Evolutionary conservation across 2,113 vertebrate genomes (phyloP), one percentile per base, ranked within the genome.

Genomic region (Melanerpes aurifrons): DNA sequence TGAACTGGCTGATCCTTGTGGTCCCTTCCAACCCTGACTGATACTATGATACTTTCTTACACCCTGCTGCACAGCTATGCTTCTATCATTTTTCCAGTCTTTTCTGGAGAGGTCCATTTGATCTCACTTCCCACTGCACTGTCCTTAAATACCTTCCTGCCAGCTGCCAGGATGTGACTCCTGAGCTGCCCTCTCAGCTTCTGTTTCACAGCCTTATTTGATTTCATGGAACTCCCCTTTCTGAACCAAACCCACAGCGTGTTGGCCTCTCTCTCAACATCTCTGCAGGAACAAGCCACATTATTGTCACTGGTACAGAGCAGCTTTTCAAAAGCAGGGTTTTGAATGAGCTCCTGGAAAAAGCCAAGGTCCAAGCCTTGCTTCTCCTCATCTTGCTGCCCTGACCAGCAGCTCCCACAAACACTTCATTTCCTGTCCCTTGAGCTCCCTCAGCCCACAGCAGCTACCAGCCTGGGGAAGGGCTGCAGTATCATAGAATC

Each of bases 381-480:
- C 35, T 58, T 35, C 76, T 64, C 32, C 14, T 15, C 9, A 2
- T 69, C 80, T 31, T 9, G 57, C 24, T 32, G 40, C 12, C 71
- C 37, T 28, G 29, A 7, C 47, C 3, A 10, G 61, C 37, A 47
- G 61, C 35, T 78, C 35, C 73, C 45, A 22, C 7, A 15, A 58
- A 25, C 1, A 1, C 80, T 35, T 18, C 31, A 24, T 28, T 35
- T 58, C 63, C 63, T 59, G 7, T 14, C 50, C 31, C 71, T 28
- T 12, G 8, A 29, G 17, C 83, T 64, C 53, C 59, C 31, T 37
- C 45, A 54, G 43, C 31, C 35, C 37, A 24, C 2, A 53, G 15
- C n/a, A 47, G 56, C n/a, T 14, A n/a, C 48, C 0, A 1, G 35
- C 22, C 2, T 1, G 18, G 3, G 50, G 50, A 75, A 45, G 40